Conservation (phyloP, 2,797 vertebrate species). For the Tolypeutes matacus region DNA sequence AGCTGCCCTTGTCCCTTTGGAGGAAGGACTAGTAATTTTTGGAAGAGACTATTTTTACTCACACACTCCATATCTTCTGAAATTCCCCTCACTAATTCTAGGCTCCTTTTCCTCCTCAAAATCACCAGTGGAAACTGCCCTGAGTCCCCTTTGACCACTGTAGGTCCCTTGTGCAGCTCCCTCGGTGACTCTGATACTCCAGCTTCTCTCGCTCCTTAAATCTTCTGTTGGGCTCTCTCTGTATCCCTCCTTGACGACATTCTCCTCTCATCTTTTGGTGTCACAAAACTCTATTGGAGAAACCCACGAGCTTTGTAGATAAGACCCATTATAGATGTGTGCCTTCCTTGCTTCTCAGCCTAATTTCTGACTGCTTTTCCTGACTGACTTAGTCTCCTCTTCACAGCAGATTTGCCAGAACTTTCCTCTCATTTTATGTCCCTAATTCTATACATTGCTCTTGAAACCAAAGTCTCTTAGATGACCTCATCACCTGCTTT, state of each 20-base stretch:
- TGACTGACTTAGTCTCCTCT: background rate
- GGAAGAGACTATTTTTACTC: background rate
- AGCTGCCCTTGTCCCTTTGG: background rate
- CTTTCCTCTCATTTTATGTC: background rate
- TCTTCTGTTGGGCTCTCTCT: background rate
- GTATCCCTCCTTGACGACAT: background rate
- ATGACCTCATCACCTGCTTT: background rate
- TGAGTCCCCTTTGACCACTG: background rate
- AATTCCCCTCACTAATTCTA: background rate
- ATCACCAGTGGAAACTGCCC: background rate
- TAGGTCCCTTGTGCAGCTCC: background rate
- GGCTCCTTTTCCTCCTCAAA: background rate
- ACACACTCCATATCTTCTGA: background rate
- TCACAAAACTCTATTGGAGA: background rate
- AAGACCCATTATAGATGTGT: fast-evolving
- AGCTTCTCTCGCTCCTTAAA: background rate
- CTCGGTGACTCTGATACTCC: background rate
- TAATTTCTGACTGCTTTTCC: background rate
- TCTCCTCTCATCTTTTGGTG: fast-evolving
- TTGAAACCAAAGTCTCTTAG: background rate
- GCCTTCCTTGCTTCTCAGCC: too few species aligned
- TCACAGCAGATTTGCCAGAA: background rate
- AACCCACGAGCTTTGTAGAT: too few species aligned
- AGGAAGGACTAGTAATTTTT: background rate
- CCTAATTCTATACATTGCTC: background rate